Conservation (phyloP, 2,888 invertebrate genomes). For the Noctua janthe region DNA sequence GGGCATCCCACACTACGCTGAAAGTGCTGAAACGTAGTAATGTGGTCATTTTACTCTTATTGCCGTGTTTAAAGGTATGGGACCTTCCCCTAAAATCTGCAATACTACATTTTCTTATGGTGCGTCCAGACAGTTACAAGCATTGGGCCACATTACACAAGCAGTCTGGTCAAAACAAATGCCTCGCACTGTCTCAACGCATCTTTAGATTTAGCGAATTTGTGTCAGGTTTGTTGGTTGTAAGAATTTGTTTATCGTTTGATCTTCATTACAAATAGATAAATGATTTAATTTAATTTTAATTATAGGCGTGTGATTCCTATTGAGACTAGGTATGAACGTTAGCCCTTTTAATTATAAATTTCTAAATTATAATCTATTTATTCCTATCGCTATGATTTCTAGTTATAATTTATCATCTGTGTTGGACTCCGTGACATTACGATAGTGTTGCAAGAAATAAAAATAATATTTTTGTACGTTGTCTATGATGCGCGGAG, state of each 20-base stretch:
- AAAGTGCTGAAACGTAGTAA: no score
- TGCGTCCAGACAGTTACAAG: background rate
- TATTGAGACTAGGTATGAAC: conserved; percentile 42
- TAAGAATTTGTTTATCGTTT: conserved; percentile 52
- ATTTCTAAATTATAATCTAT: conserved; percentile 62
- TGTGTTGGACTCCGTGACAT: conserved; percentile 59
- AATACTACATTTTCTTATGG: conserved; percentile 9
- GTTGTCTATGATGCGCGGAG: conserved; percentile 63
- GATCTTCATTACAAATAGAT: conserved; percentile 53
- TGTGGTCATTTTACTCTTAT: no score
- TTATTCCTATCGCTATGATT: conserved; percentile 61
- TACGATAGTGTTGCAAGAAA: conserved; percentile 61
- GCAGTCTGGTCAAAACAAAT: no score
- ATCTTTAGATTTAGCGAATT: conserved; percentile 9
- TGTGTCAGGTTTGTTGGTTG: conserved; percentile 26
- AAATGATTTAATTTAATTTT: conserved; percentile 46
- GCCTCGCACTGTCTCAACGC: background rate
- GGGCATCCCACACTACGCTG: background rate
- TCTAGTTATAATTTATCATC: conserved; percentile 59
- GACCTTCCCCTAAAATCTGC: conserved; percentile 18
- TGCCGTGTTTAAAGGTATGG: background rate
- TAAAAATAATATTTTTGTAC: conserved; percentile 66
- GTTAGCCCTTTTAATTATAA: conserved; percentile 39
- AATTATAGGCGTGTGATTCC: conserved; percentile 56
- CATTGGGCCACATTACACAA: background rate